Evolutionary conservation across 2,113 vertebrate species (phyloP), one percentile per base, ranked within the genome.

Genomic region (Poicephalus gulielmi): DNA sequence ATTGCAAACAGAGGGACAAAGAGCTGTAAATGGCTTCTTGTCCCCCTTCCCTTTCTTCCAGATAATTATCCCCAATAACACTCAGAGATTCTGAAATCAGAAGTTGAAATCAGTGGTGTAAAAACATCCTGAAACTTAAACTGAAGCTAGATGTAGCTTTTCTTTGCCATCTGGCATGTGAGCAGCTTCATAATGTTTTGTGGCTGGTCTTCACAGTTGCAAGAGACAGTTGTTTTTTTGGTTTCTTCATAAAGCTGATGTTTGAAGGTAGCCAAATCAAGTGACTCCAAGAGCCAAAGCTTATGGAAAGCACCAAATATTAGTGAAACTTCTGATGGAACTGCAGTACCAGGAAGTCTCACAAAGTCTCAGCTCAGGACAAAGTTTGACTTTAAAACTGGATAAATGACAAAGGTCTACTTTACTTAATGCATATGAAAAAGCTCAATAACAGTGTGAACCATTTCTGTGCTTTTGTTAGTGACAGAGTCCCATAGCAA

Each of bases 401-500:
- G 94, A 69, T 55, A 78, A 96, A 96, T 87, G 67, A 90, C 86
- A 71, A 69, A 95, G 31, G 31, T 12, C 2, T 68, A 11, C 76
- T 47, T 95, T 93, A 94, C 87, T 68, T 98, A 95, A 96, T 23
- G 67, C 70, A 33, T 92, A 95, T 80, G 96, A 97, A 96, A 97
- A 97, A 91, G 44, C 7, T 11, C 93, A 97, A 95, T 95, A 95
- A 97, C 97, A 95, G 60, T 60, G 53, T 39, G 82, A 95, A 46
- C 92, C 86, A 81, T 95, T 96, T 96, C 91, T 96, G 74, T 94
- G 97, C 93, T 86, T 97, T 97, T 97, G 95, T 97, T 96, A 94
- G 91, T 94, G 95, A 98, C 96, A 96, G 96, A 97, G 94, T 90
- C 95, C 70, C 95, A 84, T 57, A 96, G 94, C 96, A 97, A 98